These are phyloP conservation scores for Tinamus guttatus DNA, from an alignment of 2,113 vertebrate genomes.

Conservation along the genomic window DNA sequence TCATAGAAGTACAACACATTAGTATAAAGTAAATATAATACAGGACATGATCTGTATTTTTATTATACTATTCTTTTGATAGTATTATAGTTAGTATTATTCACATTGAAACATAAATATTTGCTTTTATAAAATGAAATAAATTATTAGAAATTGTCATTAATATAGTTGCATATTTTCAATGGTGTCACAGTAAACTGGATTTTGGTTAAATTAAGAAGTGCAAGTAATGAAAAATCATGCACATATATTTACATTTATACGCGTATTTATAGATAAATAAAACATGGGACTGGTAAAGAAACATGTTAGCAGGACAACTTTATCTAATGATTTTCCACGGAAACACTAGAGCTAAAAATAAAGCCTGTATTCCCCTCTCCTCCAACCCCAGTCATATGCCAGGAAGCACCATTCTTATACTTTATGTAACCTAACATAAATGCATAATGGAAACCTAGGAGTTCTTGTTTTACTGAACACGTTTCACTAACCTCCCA, in stretches of 20 bases:
- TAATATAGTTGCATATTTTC: not conserved
- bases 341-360: not conserved
- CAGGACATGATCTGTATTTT: not conserved
- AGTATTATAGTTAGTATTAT: not conserved
- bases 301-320: not conserved
- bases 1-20: not conserved
- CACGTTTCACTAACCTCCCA: not conserved
- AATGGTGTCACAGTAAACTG: not conserved
- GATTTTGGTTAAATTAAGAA: not conserved
- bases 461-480: not conserved
- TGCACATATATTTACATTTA: not conserved
- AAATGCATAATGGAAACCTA: not conserved
- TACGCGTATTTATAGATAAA: not conserved
- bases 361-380: not conserved
- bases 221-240: not conserved
- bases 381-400: not conserved
- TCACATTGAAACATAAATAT: not conserved
- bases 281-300: not conserved
- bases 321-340: not conserved
- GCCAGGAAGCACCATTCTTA: not conserved
- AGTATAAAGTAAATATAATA: not conserved
- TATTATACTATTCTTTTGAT: not conserved
- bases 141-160: not conserved
- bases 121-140: not conserved
- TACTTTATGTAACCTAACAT: not conserved